Percentiles rank a stretch among this genome's conserved stretches.
phyloP scores from a whole-genome alignment of 2,888 invertebrate genomes.

The Conomelus anceps region DNA sequence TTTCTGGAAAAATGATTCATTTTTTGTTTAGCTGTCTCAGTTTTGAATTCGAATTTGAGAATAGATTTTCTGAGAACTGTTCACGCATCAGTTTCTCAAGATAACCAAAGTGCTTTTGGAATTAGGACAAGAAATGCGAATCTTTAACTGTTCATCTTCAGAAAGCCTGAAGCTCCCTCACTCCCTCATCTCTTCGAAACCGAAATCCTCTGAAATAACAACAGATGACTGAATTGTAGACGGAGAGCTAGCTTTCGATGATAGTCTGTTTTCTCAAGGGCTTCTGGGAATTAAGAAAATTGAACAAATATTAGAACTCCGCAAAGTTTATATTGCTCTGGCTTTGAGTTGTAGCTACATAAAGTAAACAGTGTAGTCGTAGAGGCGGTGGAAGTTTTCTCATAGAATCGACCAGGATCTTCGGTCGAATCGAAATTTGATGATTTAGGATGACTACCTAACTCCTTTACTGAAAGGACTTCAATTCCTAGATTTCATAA shows the following conservation, averaged over 20 bases:
- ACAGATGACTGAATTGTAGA: constrained; percentile 25
- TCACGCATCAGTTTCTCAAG: neutral
- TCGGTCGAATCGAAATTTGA: neutral
- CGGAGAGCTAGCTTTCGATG: neutral
- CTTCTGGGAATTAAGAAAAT: constrained; percentile 26
- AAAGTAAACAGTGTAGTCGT: neutral
- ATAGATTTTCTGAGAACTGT: neutral
- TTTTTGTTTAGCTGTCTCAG: too few relatives aligned
- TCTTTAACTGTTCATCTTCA: neutral
- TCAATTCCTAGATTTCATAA: too few relatives aligned
- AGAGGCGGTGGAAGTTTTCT: neutral
- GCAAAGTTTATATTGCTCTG: constrained; percentile 24
- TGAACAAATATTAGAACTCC: constrained; percentile 26
- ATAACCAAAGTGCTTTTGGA: neutral
- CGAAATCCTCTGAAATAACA: constrained; percentile 22
- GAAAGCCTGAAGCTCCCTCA: neutral
- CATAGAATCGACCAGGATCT: neutral
- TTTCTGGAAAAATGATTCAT: too few relatives aligned
- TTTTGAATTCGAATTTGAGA: too few relatives aligned
- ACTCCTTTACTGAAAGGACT: neutral
- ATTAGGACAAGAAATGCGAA: neutral
- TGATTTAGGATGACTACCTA: neutral
- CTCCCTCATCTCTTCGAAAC: neutral
- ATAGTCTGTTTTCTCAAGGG: constrained; percentile 14
- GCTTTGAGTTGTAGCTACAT: neutral